These are phyloP conservation scores for Eupeodes luniger DNA, from an alignment of 2,888 invertebrate species.

Conservation along the genomic window DNA sequence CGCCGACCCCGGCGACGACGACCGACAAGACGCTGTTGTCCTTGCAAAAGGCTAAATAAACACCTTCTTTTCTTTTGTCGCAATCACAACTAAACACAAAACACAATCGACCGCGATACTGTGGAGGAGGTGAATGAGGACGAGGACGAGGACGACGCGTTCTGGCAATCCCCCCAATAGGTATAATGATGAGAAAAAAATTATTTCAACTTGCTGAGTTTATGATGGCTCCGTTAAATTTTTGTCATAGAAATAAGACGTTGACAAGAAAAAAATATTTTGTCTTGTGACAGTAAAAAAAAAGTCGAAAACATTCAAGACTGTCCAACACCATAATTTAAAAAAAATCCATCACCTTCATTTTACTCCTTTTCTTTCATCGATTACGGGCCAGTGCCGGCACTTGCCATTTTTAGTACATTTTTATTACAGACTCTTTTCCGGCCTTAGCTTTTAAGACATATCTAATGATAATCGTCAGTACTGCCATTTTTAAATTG, in stretches of 20 bases:
- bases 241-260: constrained; percentile 60
- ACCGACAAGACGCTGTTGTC: background rate
- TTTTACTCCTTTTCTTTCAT: background rate
- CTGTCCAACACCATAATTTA: constrained; percentile 15
- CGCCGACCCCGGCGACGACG: no score
- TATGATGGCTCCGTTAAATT: constrained; percentile 73
- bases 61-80: constrained; percentile 62
- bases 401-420: background rate
- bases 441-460: no score
- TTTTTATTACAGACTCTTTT: no score
- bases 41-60: constrained; percentile 66
- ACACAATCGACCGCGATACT: background rate
- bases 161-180: no score
- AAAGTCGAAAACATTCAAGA: constrained; percentile 63
- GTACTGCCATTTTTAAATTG: background rate
- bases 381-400: constrained; percentile 9
- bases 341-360: background rate
- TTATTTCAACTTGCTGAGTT: constrained; percentile 67
- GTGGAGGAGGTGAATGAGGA: no score
- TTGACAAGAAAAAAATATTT: constrained; percentile 69
- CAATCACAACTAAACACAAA: constrained; percentile 32
- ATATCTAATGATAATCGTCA: no score
- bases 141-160: no score
- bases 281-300: constrained; percentile 70
- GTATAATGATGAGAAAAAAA: constrained; percentile 58